These are phyloP conservation scores for Limnephilus lunatus DNA, from an alignment of 2,888 invertebrate species.

Conservation along the genomic window DNA sequence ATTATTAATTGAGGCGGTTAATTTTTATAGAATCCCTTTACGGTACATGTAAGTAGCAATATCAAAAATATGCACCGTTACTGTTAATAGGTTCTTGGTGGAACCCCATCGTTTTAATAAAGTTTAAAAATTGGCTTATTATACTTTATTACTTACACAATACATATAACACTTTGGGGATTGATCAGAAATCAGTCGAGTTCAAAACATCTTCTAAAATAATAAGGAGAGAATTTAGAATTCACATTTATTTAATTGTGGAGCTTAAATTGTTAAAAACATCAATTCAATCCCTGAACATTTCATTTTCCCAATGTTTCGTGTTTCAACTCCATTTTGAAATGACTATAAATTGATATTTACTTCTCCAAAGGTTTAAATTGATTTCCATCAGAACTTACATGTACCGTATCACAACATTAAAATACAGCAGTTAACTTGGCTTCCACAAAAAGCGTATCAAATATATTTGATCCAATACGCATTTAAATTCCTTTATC, in stretches of 20 bases:
- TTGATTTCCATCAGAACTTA: slow-evolving; percentile 70
- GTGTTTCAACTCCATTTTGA: background rate
- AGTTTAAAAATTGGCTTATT: too few relatives aligned
- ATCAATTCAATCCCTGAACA: background rate
- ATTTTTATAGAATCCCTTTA: slow-evolving; percentile 72
- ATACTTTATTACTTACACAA: too few relatives aligned
- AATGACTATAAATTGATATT: background rate
- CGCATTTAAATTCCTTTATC: slow-evolving; percentile 17
- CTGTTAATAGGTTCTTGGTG: too few relatives aligned
- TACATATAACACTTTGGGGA: background rate
- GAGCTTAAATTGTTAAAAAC: background rate
- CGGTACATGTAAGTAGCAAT: slow-evolving; percentile 66
- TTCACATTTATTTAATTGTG: background rate
- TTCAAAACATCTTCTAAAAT: background rate
- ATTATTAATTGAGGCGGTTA: slow-evolving; percentile 66
- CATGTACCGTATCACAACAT: slow-evolving; percentile 72
- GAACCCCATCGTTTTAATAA: too few relatives aligned
- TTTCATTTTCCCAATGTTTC: background rate
- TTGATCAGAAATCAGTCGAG: background rate
- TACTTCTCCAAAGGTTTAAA: background rate
- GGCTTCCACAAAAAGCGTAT: slow-evolving; percentile 43
- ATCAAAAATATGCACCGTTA: background rate
- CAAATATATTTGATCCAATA: slow-evolving; percentile 18
- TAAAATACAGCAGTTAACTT: slow-evolving; percentile 29
- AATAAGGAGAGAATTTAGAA: background rate